These are phyloP conservation scores for Lomographa bimaculata DNA, from an alignment of 2,888 invertebrate genomes.

Conservation along the genomic window DNA sequence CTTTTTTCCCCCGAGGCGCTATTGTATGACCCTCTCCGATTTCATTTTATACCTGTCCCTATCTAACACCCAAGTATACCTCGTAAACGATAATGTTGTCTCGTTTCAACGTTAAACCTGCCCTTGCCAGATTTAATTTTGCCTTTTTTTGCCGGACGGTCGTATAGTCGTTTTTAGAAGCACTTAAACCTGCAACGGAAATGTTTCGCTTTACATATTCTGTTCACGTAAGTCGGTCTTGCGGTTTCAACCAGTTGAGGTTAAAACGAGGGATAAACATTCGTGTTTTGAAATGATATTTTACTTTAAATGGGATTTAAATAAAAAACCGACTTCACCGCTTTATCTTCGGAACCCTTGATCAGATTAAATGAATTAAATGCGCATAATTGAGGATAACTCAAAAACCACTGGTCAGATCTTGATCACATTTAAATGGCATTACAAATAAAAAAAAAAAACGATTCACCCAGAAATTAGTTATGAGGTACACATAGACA, in stretches of 20 bases:
- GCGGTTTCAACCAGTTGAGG: conserved; percentile 19
- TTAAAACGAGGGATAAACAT: conserved; percentile 6
- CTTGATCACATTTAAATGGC: too few relatives aligned
- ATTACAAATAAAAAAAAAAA: too few relatives aligned
- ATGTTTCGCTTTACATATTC: conserved; percentile 10
- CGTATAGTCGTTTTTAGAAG: conserved; percentile 44
- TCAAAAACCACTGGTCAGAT: too few relatives aligned
- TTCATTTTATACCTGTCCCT: conserved; percentile 72
- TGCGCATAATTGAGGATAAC: too few relatives aligned
- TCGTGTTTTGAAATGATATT: conserved; percentile 3
- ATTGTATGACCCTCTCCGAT: conserved; percentile 56
- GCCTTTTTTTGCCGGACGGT: conserved; percentile 60
- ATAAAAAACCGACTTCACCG: too few relatives aligned
- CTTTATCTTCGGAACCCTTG: too few relatives aligned
- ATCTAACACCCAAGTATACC: conserved; percentile 51
- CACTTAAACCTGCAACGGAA: conserved; percentile 37
- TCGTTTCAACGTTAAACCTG: conserved; percentile 59
- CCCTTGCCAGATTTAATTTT: conserved; percentile 62
- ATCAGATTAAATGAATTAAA: too few relatives aligned
- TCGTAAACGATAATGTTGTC: conserved; percentile 44
- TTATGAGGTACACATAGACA: too few relatives aligned
- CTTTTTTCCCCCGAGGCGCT: conserved; percentile 48
- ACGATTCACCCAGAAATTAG: too few relatives aligned
- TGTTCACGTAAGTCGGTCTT: conserved; percentile 10
- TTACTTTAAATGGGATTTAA: too few relatives aligned